These are phyloP conservation scores for Agraylea sexmaculata DNA, from an alignment of 1,140 invertebrate species.

Conservation along the genomic window DNA sequence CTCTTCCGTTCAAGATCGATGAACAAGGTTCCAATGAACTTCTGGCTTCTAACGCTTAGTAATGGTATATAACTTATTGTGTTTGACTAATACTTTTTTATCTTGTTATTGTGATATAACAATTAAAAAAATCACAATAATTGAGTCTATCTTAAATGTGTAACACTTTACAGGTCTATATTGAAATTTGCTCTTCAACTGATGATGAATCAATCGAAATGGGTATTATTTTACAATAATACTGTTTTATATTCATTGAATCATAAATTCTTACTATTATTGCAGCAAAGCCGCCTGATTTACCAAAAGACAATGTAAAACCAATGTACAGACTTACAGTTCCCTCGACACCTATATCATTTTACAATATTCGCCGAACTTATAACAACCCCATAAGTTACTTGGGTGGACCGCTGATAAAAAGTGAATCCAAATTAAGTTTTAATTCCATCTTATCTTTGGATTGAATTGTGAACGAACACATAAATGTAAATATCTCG, in stretches of 20 bases:
- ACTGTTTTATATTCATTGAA: not conserved
- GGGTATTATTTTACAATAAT: too few relatives aligned
- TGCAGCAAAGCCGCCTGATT: too few relatives aligned
- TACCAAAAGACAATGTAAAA: too few relatives aligned
- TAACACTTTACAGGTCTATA: too few relatives aligned
- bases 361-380: conserved; percentile 37
- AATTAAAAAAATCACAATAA: too few relatives aligned
- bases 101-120: conserved; percentile 13
- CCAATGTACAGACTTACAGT: conserved; percentile 14
- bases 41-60: conserved; percentile 23
- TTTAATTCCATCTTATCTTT: conserved; percentile 58
- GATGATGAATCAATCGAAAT: too few relatives aligned
- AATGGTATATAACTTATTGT: not conserved
- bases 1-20: conserved; percentile 40
- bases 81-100: conserved; percentile 8
- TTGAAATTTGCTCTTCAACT: too few relatives aligned
- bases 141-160: too few relatives aligned
- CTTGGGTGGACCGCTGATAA: conserved; percentile 49
- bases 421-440: conserved; percentile 42
- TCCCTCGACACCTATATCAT: conserved; percentile 12
- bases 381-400: conserved; percentile 62
- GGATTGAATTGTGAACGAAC: too few relatives aligned
- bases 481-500: too few relatives aligned
- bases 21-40: conserved; percentile 37
- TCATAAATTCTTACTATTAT: conserved; percentile 1